Evolutionary conservation across 2,888 invertebrate genomes (phyloP).

Genomic region (Aporophyla nigra): DNA sequence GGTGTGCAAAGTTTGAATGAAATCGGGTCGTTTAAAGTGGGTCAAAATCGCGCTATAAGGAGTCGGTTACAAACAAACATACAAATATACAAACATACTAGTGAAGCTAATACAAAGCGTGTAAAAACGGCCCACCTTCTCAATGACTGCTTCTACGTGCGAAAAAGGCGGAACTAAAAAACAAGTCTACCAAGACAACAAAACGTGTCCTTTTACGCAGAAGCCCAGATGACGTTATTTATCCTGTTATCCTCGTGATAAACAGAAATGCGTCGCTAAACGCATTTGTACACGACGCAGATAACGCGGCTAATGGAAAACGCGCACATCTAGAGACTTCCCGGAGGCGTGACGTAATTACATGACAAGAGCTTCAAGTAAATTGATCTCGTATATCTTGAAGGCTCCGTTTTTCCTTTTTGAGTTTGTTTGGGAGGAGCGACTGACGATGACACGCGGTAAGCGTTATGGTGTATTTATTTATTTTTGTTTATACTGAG

Average conservation of each 20-base stretch:
- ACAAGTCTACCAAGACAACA: constrained; percentile 22
- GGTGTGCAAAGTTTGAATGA: too few species aligned
- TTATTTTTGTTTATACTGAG: neutral
- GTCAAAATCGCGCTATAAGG: too few species aligned
- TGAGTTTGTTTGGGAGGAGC: neutral
- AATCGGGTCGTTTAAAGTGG: too few species aligned
- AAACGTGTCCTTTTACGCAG: constrained; percentile 2
- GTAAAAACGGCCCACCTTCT: neutral
- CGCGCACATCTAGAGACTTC: constrained; percentile 39
- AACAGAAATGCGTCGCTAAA: constrained; percentile 54
- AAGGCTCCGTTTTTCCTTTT: constrained; percentile 12
- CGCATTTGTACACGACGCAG: constrained; percentile 59
- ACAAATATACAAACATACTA: too few species aligned
- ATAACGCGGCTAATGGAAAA: constrained; percentile 63
- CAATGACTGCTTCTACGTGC: neutral
- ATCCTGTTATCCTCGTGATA: constrained; percentile 41
- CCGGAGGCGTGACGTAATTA: constrained; percentile 58
- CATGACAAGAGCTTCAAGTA: constrained; percentile 46
- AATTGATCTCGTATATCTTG: constrained; percentile 49
- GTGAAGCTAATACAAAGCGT: too few species aligned
- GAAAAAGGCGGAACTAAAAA: constrained; percentile 16
- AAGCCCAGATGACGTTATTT: constrained; percentile 31
- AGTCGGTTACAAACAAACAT: too few species aligned
- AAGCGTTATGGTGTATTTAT: neutral
- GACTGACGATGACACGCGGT: constrained; percentile 5